Percentiles rank a stretch among this genome's conserved stretches.
Conservation (phyloP, 2,888 invertebrate species). For the Zhuqinia jingwanae region DNA sequence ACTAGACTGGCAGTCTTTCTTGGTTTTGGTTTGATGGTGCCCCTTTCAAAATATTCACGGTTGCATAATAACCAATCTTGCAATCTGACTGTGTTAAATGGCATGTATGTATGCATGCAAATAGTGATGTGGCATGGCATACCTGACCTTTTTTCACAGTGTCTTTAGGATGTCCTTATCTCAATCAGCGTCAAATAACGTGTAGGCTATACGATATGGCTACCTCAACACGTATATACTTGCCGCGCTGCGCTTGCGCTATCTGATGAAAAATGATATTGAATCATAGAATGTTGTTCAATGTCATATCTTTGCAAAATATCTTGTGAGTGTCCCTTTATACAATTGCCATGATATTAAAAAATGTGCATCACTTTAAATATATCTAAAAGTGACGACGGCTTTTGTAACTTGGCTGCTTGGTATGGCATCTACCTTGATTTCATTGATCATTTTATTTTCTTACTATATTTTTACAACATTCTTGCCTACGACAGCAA, state of each 20-base stretch:
- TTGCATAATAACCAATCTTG: background rate
- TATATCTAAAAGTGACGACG: too few species aligned
- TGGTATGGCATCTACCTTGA: constrained; percentile 2
- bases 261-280: background rate
- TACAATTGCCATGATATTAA: background rate
- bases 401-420: too few species aligned
- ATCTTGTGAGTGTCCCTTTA: background rate
- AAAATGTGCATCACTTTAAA: too few species aligned
- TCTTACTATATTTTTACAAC: background rate
- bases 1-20: background rate
- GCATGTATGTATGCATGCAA: too few species aligned
- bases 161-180: constrained; percentile 2
- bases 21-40: background rate
- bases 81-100: background rate
- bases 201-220: background rate
- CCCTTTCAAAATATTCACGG: background rate
- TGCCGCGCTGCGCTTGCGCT: background rate
- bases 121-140: too few species aligned
- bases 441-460: constrained; percentile 21
- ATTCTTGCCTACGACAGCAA: constrained; percentile 63
- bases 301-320: background rate
- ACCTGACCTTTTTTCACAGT: background rate
- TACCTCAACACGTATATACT: background rate
- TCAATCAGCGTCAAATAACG: background rate
- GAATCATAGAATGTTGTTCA: background rate